These are phyloP conservation scores for Origma solitaria DNA, from an alignment of 2,113 vertebrate species.

Conservation along the genomic window DNA sequence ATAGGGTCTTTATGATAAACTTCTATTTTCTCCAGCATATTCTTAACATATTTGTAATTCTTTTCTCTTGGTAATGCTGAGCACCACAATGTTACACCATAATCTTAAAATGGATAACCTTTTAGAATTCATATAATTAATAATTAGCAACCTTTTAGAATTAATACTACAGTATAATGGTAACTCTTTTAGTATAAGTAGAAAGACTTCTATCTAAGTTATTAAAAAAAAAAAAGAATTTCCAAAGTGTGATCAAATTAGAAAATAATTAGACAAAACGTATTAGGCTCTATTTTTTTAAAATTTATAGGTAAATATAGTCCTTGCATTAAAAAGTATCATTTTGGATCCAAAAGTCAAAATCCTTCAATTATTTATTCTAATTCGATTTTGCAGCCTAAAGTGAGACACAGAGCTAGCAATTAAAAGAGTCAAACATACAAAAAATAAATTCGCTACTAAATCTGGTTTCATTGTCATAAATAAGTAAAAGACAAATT, in stretches of 20 bases:
- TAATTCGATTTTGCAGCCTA: background rate
- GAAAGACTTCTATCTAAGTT: background rate
- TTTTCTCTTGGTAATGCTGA: background rate
- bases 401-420: background rate
- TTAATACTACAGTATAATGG: background rate
- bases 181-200: background rate
- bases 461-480: background rate
- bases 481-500: background rate
- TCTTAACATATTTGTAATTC: background rate
- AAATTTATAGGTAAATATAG: background rate
- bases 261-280: background rate
- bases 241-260: background rate
- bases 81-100: background rate
- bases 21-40: background rate
- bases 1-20: background rate
- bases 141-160: background rate
- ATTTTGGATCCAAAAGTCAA: background rate
- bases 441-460: background rate
- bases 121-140: background rate
- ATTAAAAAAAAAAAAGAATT: accelerated
- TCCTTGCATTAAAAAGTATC: background rate
- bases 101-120: background rate
- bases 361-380: background rate
- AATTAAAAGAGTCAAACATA: background rate
- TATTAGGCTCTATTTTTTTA: background rate